Evolutionary conservation across 2,797 vertebrate genomes (phyloP).

Genomic region (Labroides dimidiatus): DNA sequence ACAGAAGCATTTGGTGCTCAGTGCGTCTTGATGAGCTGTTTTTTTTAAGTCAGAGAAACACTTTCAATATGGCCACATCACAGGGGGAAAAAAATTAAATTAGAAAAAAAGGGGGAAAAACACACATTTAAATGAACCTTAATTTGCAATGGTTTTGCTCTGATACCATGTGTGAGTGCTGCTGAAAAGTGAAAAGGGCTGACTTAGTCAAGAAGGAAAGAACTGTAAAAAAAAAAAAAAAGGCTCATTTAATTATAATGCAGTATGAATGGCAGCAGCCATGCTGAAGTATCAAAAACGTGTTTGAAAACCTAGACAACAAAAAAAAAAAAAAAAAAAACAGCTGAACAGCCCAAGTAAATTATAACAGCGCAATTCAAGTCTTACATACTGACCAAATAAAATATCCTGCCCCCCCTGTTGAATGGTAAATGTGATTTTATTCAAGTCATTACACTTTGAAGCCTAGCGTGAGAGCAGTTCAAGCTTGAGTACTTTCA

Average conservation of each 20-base stretch:
- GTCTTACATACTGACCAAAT: conserved; percentile 63
- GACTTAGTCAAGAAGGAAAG: conserved; percentile 19
- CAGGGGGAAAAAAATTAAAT: conserved; percentile 55
- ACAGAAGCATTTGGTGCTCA: conserved; percentile 8
- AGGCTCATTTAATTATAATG: conserved; percentile 28
- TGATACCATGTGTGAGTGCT: neutral
- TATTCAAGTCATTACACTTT: conserved; percentile 82
- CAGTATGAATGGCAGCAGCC: conserved; percentile 41
- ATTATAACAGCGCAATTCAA: conserved; percentile 55
- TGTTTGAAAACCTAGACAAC: conserved; percentile 28
- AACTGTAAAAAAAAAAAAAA: conserved; percentile 22
- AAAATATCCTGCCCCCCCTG: conserved; percentile 68
- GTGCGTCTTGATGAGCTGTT: conserved; percentile 20
- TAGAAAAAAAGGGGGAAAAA: conserved; percentile 31
- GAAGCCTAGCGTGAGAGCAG: conserved; percentile 58
- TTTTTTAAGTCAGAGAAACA: conserved; percentile 21
- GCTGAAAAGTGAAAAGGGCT: conserved; percentile 22
- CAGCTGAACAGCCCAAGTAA: conserved; percentile 39
- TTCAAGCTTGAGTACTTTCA: conserved; percentile 39
- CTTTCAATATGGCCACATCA: conserved; percentile 31
- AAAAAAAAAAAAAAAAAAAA: conserved; percentile 47
- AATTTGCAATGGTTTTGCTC: neutral
- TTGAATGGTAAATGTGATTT: conserved; percentile 82
- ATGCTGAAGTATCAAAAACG: conserved; percentile 38
- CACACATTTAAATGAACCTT: conserved; percentile 31